phyloP scores from a whole-genome alignment of 2,113 vertebrate genomes.

The Junco hyemalis region DNA sequence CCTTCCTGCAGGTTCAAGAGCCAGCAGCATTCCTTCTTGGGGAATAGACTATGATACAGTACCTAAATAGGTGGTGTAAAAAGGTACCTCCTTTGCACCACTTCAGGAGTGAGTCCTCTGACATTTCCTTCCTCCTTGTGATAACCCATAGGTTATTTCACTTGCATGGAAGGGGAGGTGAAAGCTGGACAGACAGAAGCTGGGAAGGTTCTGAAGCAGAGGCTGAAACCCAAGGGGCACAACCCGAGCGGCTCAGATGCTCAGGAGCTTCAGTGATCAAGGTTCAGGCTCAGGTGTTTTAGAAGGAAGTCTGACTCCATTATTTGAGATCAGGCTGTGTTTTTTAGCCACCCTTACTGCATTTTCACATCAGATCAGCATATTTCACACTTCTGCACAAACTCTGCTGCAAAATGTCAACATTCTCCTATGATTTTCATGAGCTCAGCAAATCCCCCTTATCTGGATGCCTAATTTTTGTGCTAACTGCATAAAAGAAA shows the following conservation, averaged over 20 bases:
- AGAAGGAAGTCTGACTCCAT: neutral
- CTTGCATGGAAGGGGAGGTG: neutral
- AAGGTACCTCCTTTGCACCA: neutral
- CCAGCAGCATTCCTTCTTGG: neutral
- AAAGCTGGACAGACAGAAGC: neutral
- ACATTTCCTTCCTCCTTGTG: neutral
- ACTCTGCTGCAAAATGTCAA: neutral
- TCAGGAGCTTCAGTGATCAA: neutral
- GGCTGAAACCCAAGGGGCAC: neutral
- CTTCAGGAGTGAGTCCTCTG: neutral
- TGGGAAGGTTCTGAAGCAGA: neutral
- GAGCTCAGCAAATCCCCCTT: neutral
- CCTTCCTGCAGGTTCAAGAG: neutral
- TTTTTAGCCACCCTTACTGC: neutral
- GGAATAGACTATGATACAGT: neutral
- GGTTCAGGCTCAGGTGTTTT: neutral
- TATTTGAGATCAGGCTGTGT: neutral
- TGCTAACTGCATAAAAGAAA: neutral
- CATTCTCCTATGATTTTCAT: neutral
- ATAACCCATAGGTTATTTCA: neutral
- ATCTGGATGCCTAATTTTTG: neutral
- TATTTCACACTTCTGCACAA: neutral
- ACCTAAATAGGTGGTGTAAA: neutral
- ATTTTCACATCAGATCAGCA: neutral
- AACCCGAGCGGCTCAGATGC: neutral